Percentiles rank a stretch among this genome's conserved stretches.
These are phyloP conservation scores for Emys orbicularis DNA, from an alignment of 2,797 vertebrate genomes.

Conservation along the genomic window DNA sequence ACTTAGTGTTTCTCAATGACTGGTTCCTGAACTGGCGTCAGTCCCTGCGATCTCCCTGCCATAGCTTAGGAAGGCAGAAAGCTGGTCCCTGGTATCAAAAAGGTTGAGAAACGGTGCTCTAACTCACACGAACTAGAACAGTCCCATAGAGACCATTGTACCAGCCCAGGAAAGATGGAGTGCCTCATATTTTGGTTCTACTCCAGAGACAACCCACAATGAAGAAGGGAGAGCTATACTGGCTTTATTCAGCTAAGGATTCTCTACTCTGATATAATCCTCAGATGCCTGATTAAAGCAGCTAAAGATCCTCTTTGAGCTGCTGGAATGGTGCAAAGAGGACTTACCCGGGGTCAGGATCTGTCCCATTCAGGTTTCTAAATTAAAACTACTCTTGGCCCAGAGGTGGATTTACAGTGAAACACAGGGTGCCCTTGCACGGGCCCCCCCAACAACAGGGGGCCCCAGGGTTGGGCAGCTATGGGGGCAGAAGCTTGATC, in stretches of 20 bases:
- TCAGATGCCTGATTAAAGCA: background rate
- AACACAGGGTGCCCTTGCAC: no score
- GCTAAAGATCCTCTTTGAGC: no score
- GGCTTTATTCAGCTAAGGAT: background rate
- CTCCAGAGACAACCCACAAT: background rate
- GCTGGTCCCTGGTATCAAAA: background rate
- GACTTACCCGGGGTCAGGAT: background rate
- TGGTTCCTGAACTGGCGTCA: background rate
- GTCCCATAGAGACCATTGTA: background rate
- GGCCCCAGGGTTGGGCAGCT: no score
- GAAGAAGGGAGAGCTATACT: background rate
- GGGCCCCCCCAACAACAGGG: no score
- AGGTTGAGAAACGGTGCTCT: background rate
- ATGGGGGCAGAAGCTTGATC: no score
- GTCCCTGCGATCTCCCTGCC: background rate
- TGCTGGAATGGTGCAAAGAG: background rate
- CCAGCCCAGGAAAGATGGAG: background rate
- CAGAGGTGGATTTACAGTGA: no score
- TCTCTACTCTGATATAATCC: background rate
- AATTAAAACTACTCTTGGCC: background rate
- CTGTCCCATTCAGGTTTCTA: background rate
- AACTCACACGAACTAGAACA: background rate
- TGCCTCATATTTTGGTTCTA: background rate
- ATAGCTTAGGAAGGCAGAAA: background rate
- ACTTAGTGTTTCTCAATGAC: background rate